Conservation (phyloP, 2,888 invertebrate species). For the Petrophora chlorosata region DNA sequence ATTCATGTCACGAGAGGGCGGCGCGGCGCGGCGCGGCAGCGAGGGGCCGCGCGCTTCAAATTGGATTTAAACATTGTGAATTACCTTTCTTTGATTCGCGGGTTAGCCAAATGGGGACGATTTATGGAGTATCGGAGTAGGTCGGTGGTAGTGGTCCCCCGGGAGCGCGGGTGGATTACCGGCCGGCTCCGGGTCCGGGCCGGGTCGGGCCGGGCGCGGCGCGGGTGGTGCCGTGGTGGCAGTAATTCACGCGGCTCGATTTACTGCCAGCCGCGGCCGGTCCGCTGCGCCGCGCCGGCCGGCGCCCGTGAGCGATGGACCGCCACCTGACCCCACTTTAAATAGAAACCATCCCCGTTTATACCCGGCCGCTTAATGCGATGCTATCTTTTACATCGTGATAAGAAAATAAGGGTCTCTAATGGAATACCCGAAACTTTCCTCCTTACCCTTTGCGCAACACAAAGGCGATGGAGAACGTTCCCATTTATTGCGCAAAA, state of each 20-base stretch:
- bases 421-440: slow-evolving; percentile 36
- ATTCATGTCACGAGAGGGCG: slow-evolving; percentile 50
- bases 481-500: slow-evolving; percentile 20
- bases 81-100: slow-evolving; percentile 80
- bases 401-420: slow-evolving; percentile 47
- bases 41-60: slow-evolving; percentile 58
- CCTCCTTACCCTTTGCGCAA: slow-evolving; percentile 26
- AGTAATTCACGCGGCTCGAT: slow-evolving; percentile 57
- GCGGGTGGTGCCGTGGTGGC: slow-evolving; percentile 11
- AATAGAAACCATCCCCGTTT: slow-evolving; percentile 61
- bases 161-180: slow-evolving; percentile 32
- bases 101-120: slow-evolving; percentile 78
- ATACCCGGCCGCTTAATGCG: slow-evolving; percentile 68
- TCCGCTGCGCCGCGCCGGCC: too few species aligned
- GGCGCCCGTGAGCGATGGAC: slow-evolving; percentile 53
- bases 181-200: slow-evolving; percentile 29
- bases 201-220: slow-evolving; percentile 17
- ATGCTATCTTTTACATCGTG: slow-evolving; percentile 70
- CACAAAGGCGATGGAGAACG: slow-evolving; percentile 29
- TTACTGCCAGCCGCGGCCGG: slow-evolving; percentile 48
- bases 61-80: slow-evolving; percentile 80
- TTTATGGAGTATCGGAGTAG: slow-evolving; percentile 60
- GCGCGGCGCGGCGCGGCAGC: too few species aligned
- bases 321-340: slow-evolving; percentile 57
- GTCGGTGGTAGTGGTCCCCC: slow-evolving; percentile 44